These are phyloP conservation scores for Sebastes oblongus DNA, from an alignment of 2,797 vertebrate genomes.

Conservation along the genomic window DNA sequence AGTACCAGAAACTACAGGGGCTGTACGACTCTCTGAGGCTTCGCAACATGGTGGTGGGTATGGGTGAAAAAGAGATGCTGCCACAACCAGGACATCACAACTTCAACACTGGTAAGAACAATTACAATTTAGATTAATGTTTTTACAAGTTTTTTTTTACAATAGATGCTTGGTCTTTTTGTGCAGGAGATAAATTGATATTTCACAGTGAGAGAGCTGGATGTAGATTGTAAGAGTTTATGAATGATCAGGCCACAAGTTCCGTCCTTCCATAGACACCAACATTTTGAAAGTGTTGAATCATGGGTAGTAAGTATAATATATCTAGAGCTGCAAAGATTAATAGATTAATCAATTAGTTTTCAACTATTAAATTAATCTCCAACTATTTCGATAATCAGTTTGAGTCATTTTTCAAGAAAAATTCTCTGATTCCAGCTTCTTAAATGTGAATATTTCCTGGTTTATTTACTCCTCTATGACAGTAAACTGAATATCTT, in stretches of 20 bases:
- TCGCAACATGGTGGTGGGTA: constrained; percentile 83
- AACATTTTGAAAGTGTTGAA: background rate
- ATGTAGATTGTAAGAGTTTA: background rate
- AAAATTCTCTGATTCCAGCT: too few species aligned
- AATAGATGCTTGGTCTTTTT: background rate
- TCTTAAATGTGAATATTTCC: too few species aligned
- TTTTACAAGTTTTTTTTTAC: background rate
- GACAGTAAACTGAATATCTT: too few species aligned
- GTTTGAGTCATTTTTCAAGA: too few species aligned
- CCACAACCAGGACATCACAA: constrained; percentile 21
- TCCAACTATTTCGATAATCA: too few species aligned
- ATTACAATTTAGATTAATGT: background rate
- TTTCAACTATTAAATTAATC: too few species aligned
- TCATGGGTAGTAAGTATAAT: background rate
- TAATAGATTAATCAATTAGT: too few species aligned
- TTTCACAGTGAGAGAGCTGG: background rate
- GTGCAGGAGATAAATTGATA: background rate
- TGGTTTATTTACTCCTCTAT: too few species aligned
- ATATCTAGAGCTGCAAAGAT: background rate
- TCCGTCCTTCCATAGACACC: background rate
- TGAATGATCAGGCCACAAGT: background rate
- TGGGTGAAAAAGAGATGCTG: constrained; percentile 57
- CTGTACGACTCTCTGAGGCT: constrained; percentile 89
- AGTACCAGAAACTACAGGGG: constrained; percentile 91
- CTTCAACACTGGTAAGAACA: constrained; percentile 55